Evolutionary conservation across 2,113 vertebrate species (phyloP).

Genomic region (Suricata suricatta): DNA sequence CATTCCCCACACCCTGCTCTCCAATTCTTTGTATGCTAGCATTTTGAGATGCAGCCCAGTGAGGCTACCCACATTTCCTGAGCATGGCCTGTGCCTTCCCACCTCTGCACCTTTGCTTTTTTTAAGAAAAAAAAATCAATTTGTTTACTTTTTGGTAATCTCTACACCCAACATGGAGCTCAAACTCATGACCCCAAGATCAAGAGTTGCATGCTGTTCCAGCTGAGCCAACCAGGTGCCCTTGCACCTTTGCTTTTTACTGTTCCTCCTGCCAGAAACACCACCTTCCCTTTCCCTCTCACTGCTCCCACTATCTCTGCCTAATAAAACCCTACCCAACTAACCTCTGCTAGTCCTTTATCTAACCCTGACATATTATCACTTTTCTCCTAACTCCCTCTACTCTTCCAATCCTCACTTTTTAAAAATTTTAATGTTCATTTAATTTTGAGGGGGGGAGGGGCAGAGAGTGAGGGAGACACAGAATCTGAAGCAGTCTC

Average conservation of each 20-base stretch:
- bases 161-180: neutral
- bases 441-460: no score
- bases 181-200: neutral
- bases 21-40: neutral
- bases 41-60: neutral
- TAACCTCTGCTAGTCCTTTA: neutral
- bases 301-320: neutral
- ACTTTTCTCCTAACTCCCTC: neutral
- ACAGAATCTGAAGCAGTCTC: no score
- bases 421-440: no score
- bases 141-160: neutral
- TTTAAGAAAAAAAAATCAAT: neutral
- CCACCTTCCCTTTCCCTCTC: neutral
- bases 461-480: no score
- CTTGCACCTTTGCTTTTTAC: neutral
- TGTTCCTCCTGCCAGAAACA: neutral
- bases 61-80: neutral
- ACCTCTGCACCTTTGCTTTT: neutral
- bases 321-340: constrained; percentile 3
- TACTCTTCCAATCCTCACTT: neutral
- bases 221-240: neutral
- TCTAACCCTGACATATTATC: neutral
- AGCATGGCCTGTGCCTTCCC: neutral
- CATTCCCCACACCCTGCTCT: neutral
- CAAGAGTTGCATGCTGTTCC: neutral